Evolutionary conservation across 2,113 vertebrate genomes (phyloP).

Genomic region (human (Homo sapiens)): DNA sequence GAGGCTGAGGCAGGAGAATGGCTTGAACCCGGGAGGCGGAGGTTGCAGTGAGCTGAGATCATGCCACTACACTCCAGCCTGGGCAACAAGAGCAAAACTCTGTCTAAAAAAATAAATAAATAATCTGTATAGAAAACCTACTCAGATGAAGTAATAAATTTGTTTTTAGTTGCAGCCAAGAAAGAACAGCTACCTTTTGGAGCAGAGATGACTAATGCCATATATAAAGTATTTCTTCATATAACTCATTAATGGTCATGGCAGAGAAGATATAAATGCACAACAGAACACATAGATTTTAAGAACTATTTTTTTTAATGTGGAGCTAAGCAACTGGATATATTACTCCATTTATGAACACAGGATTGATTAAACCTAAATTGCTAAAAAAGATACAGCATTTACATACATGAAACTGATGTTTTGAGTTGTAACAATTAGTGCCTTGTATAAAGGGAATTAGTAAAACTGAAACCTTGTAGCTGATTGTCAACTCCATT

Average conservation of each 20-base stretch:
- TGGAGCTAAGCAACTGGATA: neutral
- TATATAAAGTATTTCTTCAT: neutral
- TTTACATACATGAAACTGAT: neutral
- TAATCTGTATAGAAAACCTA: neutral
- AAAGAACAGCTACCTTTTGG: neutral
- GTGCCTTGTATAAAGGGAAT: neutral
- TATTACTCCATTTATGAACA: neutral
- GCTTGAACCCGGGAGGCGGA: too few species aligned
- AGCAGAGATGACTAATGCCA: neutral
- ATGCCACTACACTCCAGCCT: too few species aligned
- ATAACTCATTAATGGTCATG: neutral
- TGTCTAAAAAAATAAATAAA: too few species aligned
- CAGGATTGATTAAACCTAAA: neutral
- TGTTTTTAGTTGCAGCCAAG: neutral
- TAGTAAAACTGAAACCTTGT: neutral
- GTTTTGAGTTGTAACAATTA: neutral
- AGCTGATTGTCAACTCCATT: neutral
- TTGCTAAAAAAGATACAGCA: neutral
- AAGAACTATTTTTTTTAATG: neutral
- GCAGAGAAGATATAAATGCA: neutral
- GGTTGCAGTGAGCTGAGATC: too few species aligned
- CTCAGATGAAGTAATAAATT: neutral
- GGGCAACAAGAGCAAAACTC: too few species aligned
- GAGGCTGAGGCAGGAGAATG: too few species aligned
- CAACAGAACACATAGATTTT: neutral